These are phyloP conservation scores for Gavialis gangeticus DNA, from an alignment of 2,113 vertebrate species.

Conservation along the genomic window DNA sequence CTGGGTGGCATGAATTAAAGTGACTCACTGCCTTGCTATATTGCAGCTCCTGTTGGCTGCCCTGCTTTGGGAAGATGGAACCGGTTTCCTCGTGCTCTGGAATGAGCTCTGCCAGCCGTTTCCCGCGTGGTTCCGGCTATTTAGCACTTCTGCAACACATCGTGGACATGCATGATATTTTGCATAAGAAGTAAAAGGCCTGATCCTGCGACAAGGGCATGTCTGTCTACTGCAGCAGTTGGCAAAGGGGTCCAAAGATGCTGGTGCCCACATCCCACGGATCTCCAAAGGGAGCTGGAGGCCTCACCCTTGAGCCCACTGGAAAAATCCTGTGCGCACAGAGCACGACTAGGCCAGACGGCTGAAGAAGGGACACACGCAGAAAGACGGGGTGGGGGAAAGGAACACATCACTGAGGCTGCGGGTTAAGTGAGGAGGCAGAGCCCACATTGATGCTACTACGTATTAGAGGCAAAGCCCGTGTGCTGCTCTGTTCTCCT, in stretches of 20 bases:
- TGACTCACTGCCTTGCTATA: fast-evolving
- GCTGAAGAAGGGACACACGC: not conserved
- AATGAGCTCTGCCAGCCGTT: not conserved
- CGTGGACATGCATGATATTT: not conserved
- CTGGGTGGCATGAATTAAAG: not conserved
- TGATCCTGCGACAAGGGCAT: fast-evolving
- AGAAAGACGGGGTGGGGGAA: not conserved
- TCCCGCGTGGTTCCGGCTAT: not conserved
- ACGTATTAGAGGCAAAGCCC: not conserved
- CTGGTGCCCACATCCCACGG: fast-evolving
- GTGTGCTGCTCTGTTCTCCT: not conserved
- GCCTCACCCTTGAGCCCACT: not conserved
- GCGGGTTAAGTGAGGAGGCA: not conserved
- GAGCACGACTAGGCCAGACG: not conserved
- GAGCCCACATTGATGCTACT: not conserved
- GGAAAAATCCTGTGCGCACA: not conserved
- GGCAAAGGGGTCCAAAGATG: not conserved
- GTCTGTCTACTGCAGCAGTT: not conserved
- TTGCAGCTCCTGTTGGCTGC: not conserved
- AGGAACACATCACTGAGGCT: not conserved
- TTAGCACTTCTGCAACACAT: fast-evolving
- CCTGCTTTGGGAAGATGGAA: not conserved
- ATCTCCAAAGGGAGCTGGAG: not conserved
- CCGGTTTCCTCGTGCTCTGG: fast-evolving
- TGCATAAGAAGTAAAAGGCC: not conserved